A percentile compares a stretch with the other conserved stretches of the same genome.
Conservation (phyloP, 2,888 invertebrate genomes). For the Ischnus inquisitorius region DNA sequence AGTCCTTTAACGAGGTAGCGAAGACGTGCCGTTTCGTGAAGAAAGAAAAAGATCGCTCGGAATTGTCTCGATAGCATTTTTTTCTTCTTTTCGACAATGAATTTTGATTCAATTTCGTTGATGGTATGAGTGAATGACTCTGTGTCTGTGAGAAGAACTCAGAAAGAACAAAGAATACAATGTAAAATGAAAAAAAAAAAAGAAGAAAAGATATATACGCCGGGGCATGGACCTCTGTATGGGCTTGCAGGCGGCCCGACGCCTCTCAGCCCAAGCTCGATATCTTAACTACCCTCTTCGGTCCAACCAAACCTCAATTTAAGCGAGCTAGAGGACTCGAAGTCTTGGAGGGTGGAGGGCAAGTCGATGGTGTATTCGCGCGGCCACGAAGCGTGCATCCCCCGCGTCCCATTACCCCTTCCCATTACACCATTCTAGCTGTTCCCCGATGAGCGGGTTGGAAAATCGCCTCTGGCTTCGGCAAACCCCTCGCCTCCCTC, state of each 20-base stretch:
- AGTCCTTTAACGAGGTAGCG: no score
- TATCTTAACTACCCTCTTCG: conserved; percentile 73
- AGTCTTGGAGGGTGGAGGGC: conserved; percentile 10
- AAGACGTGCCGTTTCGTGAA: no score
- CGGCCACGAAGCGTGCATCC: conserved; percentile 48
- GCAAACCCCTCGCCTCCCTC: not conserved
- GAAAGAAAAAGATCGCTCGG: not conserved
- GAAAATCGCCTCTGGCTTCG: conserved; percentile 47
- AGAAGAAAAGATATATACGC: conserved; percentile 8
- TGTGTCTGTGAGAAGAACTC: conserved; percentile 19
- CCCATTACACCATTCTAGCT: conserved; percentile 19
- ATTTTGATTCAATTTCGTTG: conserved; percentile 46
- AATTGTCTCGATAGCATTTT: conserved; percentile 7
- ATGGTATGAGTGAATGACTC: conserved; percentile 28
- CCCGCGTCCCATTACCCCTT: conserved; percentile 45
- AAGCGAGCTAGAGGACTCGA: conserved; percentile 56
- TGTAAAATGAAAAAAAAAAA: conserved; percentile 21
- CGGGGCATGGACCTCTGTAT: conserved; percentile 53
- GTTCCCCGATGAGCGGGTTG: conserved; percentile 41
- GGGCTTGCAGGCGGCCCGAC: conserved; percentile 34
- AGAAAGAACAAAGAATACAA: conserved; percentile 1
- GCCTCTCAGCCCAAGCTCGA: conserved; percentile 64
- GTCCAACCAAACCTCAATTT: conserved; percentile 68
- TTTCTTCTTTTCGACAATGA: not conserved
- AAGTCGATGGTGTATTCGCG: conserved; percentile 32